Evolutionary conservation across 2,113 vertebrate species (phyloP).

Genomic region (Microtus montanus): DNA sequence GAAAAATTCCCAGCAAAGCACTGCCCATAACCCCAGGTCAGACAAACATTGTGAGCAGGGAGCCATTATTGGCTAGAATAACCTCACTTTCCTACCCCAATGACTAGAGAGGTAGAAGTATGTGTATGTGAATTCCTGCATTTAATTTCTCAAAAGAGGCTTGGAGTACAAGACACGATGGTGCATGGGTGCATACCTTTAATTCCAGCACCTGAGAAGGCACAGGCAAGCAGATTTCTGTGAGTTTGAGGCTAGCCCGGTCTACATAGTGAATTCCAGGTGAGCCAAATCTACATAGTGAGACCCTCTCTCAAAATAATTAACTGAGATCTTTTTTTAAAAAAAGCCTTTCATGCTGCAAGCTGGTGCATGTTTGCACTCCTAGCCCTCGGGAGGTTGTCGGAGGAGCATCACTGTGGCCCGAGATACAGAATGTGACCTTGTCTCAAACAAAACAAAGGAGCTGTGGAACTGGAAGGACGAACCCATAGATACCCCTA

Average conservation of each 20-base stretch:
- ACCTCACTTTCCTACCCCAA: background rate
- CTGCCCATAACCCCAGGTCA: background rate
- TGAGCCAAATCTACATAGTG: background rate
- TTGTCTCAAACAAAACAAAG: background rate
- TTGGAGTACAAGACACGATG: too few species aligned
- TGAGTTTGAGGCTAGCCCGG: background rate
- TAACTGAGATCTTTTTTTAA: background rate
- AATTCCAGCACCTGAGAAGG: background rate
- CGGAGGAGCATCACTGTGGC: background rate
- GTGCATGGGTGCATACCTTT: background rate
- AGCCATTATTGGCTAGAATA: slow-evolving; percentile 7
- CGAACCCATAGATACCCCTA: background rate
- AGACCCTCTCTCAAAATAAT: background rate
- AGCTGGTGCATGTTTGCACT: background rate
- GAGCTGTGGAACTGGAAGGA: background rate
- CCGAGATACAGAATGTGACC: background rate
- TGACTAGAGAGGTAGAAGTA: background rate
- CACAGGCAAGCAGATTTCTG: background rate
- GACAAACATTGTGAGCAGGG: background rate
- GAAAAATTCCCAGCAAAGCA: slow-evolving; percentile 26
- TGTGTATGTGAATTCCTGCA: background rate
- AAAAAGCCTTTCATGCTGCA: background rate
- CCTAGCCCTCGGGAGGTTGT: background rate
- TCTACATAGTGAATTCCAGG: background rate
- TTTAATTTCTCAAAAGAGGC: background rate